Evolutionary conservation across 2,113 vertebrate species (phyloP), one percentile per base, ranked within the genome.

Genomic region (Atherinomorus stipes): DNA sequence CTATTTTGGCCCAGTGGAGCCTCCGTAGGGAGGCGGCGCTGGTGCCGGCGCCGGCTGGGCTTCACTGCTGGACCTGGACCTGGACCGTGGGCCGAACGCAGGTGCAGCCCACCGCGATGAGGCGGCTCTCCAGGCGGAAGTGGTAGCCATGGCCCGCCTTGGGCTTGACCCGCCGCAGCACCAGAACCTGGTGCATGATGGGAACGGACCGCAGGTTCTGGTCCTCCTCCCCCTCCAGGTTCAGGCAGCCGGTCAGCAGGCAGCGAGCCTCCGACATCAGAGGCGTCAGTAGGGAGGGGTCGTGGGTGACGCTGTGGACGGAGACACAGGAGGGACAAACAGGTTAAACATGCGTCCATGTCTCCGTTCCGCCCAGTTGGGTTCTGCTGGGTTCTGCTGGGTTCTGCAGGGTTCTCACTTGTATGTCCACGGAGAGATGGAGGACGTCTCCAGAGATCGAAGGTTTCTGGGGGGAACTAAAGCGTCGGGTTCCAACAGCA

Each of bases 91-190:
- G 93, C 0, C 78, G 34, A 4, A 92, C 93, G 0, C 97, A 98
- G 1, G 96, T 98, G 83, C 97, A 98, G 44, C 96, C 97, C 70
- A 98, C 96, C 0, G 95, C 89, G 10, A 98, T 37, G 4, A 88
- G 12, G 31, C 93, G 90, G 63, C 93, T 92, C 90, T 98, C 96
- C 87, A 98, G 81, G n/a, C 50, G 86, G 85, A 92, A 97, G 77
- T 81, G 81, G 45, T 85, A 89, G 44, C 4, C 52, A 0, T 11
- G 25, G 0, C 9, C 47, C 0, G 62, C 91, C 87, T 83, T 87
- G 0, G 2, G 7, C 19, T 7, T 65, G 58, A 96, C 88, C 47
- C 92, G 86, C 7, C 89, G 91, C 52, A 99, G 94, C 38, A 96
- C 80, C 4, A 96, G 87, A n/a, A 95, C 85, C 88, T 98, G 95